Evolutionary conservation across 2,888 invertebrate species (phyloP).

Genomic region (Macrostomum cliftonense): DNA sequence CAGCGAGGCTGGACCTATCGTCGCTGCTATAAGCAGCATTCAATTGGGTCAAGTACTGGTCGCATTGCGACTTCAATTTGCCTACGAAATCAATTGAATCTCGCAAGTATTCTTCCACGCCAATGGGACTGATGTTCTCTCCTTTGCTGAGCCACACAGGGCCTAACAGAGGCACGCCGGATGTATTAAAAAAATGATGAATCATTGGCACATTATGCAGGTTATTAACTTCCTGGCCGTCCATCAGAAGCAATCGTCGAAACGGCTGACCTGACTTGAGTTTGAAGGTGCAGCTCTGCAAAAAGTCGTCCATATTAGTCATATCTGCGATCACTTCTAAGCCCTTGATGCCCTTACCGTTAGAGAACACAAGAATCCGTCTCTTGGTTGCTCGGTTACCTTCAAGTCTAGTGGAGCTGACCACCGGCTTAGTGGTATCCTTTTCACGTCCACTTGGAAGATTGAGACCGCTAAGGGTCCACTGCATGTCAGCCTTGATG

Average conservation of each 20-base stretch:
- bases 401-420: conserved; percentile 17
- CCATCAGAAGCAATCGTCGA: too few relatives aligned
- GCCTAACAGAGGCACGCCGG: conserved; percentile 26
- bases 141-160: conserved; percentile 37
- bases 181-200: too few relatives aligned
- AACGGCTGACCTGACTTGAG: too few relatives aligned
- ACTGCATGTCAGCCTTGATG: conserved; percentile 9
- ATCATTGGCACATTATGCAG: too few relatives aligned
- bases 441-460: conserved; percentile 21
- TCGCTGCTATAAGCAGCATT: too few relatives aligned
- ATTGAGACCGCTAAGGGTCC: conserved; percentile 31
- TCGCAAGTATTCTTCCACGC: conserved; percentile 23
- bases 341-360: conserved; percentile 27
- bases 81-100: too few relatives aligned
- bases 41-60: too few relatives aligned
- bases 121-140: conserved; percentile 33
- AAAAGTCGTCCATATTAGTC: conserved; percentile 24
- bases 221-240: too few relatives aligned
- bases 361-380: conserved; percentile 29
- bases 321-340: conserved; percentile 30
- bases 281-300: too few relatives aligned
- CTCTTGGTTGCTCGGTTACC: conserved; percentile 24
- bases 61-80: too few relatives aligned
- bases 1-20: too few relatives aligned
- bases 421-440: conserved; percentile 20